Evolutionary conservation across 2,797 vertebrate species (phyloP), one percentile per base, ranked within the genome.

Genomic region (Psittacula derbiana): DNA sequence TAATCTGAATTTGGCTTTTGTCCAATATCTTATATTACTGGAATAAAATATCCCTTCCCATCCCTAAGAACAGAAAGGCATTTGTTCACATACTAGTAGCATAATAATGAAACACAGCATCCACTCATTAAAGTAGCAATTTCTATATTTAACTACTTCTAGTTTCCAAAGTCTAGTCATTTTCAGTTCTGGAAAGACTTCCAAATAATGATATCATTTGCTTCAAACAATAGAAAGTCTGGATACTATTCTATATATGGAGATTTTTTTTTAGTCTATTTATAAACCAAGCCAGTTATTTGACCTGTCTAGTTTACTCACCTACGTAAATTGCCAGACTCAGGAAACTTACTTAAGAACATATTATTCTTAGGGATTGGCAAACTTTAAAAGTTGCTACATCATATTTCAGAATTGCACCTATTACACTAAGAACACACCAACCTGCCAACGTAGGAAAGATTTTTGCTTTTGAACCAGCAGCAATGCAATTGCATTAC

Each of bases 181-280:
- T 95, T 93, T 93, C 83, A 88, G 92, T 65, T 96, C 92, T 96
- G 91, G 90, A 96, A 96, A 95, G 94, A 93, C 93, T 93, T 96
- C 91, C 91, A 96, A 97, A 90, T 75, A 95, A 94, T 97, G 95
- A 97, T 94, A 96, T 97, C 96, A 96, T 92, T 95, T 92, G 86
- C 69, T 92, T 97, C 93, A 94, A 95, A 97, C 96, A 97, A 97
- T 96, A 97, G 96, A 96, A 97, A 96, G 97, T 96, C 96, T 96
- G 96, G 97, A 94, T 94, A 70, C 86, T 97, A 94, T 84, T 96
- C 97, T 97, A 96, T 97, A 96, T 96, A 97, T 75, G 97, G 96
- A 92, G 72, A 81, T 86, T 92, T 94, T 83, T 83, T 94, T 95
- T 93, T 64, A 87, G 90, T 91, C 97, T 97, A 96, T 96, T 97